Evolutionary conservation across 92 coral and sea anemone species (phyloP).

Genomic region (Nematostella vectensis): DNA sequence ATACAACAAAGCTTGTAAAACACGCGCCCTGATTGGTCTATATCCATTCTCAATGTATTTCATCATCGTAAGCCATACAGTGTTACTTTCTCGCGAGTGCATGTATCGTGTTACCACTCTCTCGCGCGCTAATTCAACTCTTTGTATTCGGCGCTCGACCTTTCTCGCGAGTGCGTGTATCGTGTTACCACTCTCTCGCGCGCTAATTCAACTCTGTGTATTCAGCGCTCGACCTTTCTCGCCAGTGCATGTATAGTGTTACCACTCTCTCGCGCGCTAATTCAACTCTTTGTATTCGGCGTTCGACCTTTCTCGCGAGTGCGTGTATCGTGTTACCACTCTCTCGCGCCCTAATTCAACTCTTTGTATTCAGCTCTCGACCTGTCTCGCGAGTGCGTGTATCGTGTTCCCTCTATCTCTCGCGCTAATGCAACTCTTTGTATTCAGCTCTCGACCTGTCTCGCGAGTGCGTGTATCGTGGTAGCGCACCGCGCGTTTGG

Average conservation of each 20-base stretch:
- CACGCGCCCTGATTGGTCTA: no score
- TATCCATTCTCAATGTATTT: no score
- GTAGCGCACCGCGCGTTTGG: slow-evolving; percentile 33
- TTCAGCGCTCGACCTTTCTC: slow-evolving; percentile 10
- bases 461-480: slow-evolving; percentile 18
- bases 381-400: slow-evolving; percentile 13
- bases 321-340: slow-evolving; percentile 17
- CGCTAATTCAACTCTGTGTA: no score
- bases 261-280: no score
- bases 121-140: no score
- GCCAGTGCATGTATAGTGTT: slow-evolving; percentile 16
- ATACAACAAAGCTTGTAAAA: no score
- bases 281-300: no score
- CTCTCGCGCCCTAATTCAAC: no score
- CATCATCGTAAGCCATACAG: no score
- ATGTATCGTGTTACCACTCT: slow-evolving; percentile 16
- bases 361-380: no score
- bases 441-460: slow-evolving; percentile 15
- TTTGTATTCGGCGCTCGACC: slow-evolving; percentile 6
- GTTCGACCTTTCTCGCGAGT: slow-evolving; percentile 13
- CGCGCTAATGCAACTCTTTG: no score
- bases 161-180: slow-evolving; percentile 12
- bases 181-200: slow-evolving; percentile 25
- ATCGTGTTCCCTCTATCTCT: slow-evolving; percentile 26
- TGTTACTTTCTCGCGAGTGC: slow-evolving; percentile 15